Evolutionary conservation across 2,113 vertebrate genomes (phyloP), one percentile per base, ranked within the genome.

Genomic region (Peromyscus californicus): DNA sequence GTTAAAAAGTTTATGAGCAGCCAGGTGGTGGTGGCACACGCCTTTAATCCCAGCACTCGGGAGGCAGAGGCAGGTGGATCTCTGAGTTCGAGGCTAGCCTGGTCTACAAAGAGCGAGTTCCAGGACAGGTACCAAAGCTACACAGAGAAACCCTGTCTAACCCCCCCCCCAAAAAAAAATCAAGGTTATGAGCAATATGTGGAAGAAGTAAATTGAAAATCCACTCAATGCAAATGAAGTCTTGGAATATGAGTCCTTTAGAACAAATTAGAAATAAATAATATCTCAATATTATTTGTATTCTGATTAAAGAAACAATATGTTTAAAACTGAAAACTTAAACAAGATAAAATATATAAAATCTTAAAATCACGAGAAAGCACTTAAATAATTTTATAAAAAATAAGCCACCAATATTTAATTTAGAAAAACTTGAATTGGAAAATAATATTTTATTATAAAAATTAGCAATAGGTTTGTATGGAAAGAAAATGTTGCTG

Each of bases 221-320:
- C 3, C 3, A 10, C 0, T 45, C 7, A n/a, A 42, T 48, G 33
- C 7, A 13, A 17, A 0, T 3, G 26, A 36, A 65, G 5, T 3
- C 15, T 10, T 57, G 22, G 26, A 7, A 48, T 22, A 8, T 24
- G 16, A 61, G 2, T 24, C 7, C 22, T 22, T 24, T 26, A 59
- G 21, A 76, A 29, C 61, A 16, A 33, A 39, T 93, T 36, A 76
- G 17, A 57, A 82, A n/a, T 21, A 57, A 82, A n/a, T 21, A 17
- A 4, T 26, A 36, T 59, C 33, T n/a, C 7, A 36, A 9, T 82
- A 70, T 42, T 67, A 70, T 61, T 83, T 26, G 7, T 3, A 61
- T 0, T 61, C 9, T 39, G 51, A 72, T 7, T 10, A 5, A 5
- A 3, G 6, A 39, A 42, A 31, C 61, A 63, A 36, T 33, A 39